Percentiles rank a stretch among this genome's conserved stretches.
Conservation (phyloP, 2,888 invertebrate species). For the Dioctria rufipes region DNA sequence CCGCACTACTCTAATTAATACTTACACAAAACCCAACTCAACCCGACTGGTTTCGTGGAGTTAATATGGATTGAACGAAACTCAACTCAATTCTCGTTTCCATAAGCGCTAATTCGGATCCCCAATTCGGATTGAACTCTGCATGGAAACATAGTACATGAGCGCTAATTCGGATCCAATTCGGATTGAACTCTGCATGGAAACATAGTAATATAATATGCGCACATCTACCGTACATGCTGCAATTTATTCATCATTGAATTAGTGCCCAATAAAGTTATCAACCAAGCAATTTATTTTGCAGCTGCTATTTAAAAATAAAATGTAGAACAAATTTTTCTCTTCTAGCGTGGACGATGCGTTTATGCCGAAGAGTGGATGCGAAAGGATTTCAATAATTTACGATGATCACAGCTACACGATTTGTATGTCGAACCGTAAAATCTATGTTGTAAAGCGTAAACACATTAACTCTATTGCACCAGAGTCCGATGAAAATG, state of each 20-base stretch:
- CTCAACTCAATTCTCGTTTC: too few relatives aligned
- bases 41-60: too few relatives aligned
- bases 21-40: too few relatives aligned
- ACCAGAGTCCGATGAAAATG: slow-evolving; percentile 15
- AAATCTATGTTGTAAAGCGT: slow-evolving; percentile 84
- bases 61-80: too few relatives aligned
- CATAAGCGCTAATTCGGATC: too few relatives aligned
- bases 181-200: too few relatives aligned
- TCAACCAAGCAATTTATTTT: background rate
- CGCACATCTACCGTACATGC: too few relatives aligned
- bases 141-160: too few relatives aligned
- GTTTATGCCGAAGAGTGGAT: slow-evolving; percentile 81
- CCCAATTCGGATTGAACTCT: too few relatives aligned
- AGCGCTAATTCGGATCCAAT: too few relatives aligned
- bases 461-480: slow-evolving; percentile 60
- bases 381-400: slow-evolving; percentile 86
- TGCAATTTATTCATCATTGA: background rate
- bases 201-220: too few relatives aligned
- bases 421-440: slow-evolving; percentile 89
- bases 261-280: background rate
- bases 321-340: background rate
- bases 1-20: too few relatives aligned
- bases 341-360: slow-evolving; percentile 78
- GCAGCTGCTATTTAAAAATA: background rate
- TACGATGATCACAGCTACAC: slow-evolving; percentile 90